Evolutionary conservation across 1,140 invertebrate genomes (phyloP), one percentile per base, ranked within the genome.

Genomic region (Apis cerana): DNA sequence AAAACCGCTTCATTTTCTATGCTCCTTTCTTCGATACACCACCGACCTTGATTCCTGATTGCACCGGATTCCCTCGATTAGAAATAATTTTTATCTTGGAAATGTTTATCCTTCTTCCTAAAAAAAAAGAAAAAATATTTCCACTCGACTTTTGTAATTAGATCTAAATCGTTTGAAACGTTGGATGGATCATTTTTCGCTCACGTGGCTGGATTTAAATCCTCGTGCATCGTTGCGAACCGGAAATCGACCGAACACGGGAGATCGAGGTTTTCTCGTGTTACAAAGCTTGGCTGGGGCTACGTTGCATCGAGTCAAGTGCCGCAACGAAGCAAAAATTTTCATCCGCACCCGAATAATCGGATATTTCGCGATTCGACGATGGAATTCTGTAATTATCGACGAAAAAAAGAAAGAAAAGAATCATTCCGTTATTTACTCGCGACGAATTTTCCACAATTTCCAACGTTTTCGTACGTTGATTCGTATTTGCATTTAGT

Each of bases 261-360:
- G 75, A 82, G 80, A 74, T 82, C 80, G 80, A 82, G 80, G 75
- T 82, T 82, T 78, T 56, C 75, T 82, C 80, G 48, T 61, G 75
- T 82, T 82, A 82, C 80, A 82, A 77, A 82, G 80, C 80, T 67
- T 7, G 33, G 4, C 62, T 48, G 80, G 75, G 80, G 75, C 56
- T 82, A 78, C 65, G 59, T 19, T 33, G 62, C 19, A 3, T 13
- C 9, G 43, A 21, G n/a, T 21, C 27, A 23, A 43, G 33, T 52
- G 43, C 12, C 62, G 23, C 68, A 52, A 67, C 33, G 1, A 56
- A 56, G 56, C 19, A 43, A 64, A 54, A 23, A 27, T 17, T 15
- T 4, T 5, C 9, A 27, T 3, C 2, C 23, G 19, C 5, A 7
- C 5, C 33, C 19, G 27, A 27, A 62, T 23, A 27, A 8, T 62